Base-by-base conservation (phyloP, 2,797 vertebrate species). In the Peromyscus attwateri region DNA sequence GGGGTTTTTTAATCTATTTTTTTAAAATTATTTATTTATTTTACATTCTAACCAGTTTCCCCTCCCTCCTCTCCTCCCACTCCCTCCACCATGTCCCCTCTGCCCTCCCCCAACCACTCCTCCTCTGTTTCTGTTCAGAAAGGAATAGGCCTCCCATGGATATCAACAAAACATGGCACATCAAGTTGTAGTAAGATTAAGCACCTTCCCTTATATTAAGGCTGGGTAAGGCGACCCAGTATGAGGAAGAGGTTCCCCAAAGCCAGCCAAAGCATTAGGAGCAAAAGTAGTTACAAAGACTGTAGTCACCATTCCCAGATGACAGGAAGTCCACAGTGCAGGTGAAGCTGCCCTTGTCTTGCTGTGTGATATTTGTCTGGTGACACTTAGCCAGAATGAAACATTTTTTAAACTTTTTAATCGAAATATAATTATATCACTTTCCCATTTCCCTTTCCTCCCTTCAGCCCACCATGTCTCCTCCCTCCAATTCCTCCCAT, bases 241-340 rank as follows among this genome's bases (percentile, higher is more conserved):
- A 31, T 68, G 66, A 68, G 66, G 1, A 68, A 34, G 0, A 68
- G 66, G 70, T 40, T 12, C 21, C 19, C 3, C 19, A 70, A n/a
- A 70, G 68, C 68, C 68, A 70, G 2, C 68, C 2, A 19, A 70
- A 70, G 34, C 14, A 8, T 19, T 70, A 70, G 34, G 34, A 34
- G n/a, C 34, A n/a, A n/a, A 92, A 84, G 87, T 57, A 81, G 31
- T 92, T 96, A 34, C 7, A 95, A 70, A 80, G 4, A 85, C 6
- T 77, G 34, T 57, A 6, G 21, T 80, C 71, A 46, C 0, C 60
- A 7, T 57, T 23, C 1, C 43, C 6, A 37, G 23, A 4, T 13
- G 7, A 68, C 3, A 84, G 55, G 80, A 21, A 71, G 90, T 19
- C 34, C 75, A 40, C 27, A 92, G 70, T n/a, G 46, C 83, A 37